Base-by-base conservation (phyloP, 2,888 invertebrate species). In the Belgica antarctica region DNA sequence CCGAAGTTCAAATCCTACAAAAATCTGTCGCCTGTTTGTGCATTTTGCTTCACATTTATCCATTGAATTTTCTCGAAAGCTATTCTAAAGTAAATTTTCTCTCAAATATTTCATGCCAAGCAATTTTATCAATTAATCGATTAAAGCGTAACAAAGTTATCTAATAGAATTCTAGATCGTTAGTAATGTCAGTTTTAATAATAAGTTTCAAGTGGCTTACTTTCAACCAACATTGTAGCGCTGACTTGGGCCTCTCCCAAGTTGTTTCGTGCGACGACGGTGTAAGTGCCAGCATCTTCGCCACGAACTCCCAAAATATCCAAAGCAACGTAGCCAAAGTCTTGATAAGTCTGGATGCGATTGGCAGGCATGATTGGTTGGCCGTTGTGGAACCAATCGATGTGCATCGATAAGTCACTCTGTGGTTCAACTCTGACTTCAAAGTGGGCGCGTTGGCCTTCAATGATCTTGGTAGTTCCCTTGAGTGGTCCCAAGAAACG, bases 321-420 rank as follows among this genome's bases (percentile, higher is more conserved):
- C 73, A 99, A 84, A 34, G 96, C 94, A 19, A 97, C 96, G 77
- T 96, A 96, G 71, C 97, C 97, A 81, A 98, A 97, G 80, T 98
- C 96, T 75, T 96, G 90, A 77, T 93, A 92, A 7, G 92, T 94
- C 80, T 94, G 94, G 77, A 94, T 97, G 74, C 97, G 87, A 76
- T 90, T 93, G 36, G 94, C 94, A 72, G 88, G 87, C 77, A 89
- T 90, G 71, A 99, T 89, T 72, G 93, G 88, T 77, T 91, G 89
- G 69, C 95, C 96, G 80, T 99, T 96, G 76, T 94, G 94, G 78
- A 94, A 96, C 98, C 98, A 99, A 81, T 97, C 96, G 72, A 95
- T 89, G 76, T 86, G 86, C 89, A 98, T 89, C 19, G 90, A 90
- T 27, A 94, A 85, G 81, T 98, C 98, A 77, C 90, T 94, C 79